Evolutionary conservation across 2,113 vertebrate species (phyloP), one percentile per base, ranked within the genome.

Genomic region (Pachypanchax playfairii): DNA sequence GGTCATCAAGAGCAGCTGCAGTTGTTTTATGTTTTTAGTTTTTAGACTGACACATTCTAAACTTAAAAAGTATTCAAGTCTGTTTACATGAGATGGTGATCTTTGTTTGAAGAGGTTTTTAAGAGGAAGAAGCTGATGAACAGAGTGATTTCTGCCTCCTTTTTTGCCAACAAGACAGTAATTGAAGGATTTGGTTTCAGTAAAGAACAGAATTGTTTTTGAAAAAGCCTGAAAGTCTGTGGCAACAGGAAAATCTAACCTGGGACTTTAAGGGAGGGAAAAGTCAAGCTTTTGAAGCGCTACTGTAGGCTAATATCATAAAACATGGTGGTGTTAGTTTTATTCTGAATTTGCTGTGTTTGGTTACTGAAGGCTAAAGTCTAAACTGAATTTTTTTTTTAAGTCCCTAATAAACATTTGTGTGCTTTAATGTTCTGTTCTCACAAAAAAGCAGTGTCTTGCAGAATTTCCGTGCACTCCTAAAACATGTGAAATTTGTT

Each of bases 161-260:
- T 70, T 83, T 56, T 80, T 71, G 47, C 50, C 49, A 55, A 63
- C 36, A 80, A 80, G 82, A 80, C 67, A 35, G 64, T 63, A 57
- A 48, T 67, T 60, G 65, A 75, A 51, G 65, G 83, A 86, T 89
- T 88, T 54, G 65, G 73, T 90, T 92, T 90, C 84, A 50, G 73
- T 42, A 71, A 71, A 87, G 84, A 91, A 85, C 80, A 83, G 77
- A 61, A 89, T 91, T 89, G 87, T 92, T 90, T 66, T 22, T 66
- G 75, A 82, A 86, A 49, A 73, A 82, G 51, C 3, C 70, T 49
- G 47, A 70, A 80, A 76, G 77, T 87, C 86, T 81, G 78, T 89
- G 85, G 88, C 87, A 91, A 89, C 89, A 70, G 76, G 65, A 58
- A 82, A 76, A 70, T 77, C 66, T 65, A 61, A 79, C 56, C 35